These are phyloP conservation scores for Lytechinus variegatus DNA, from an alignment of 35 echinoderm and acorn worm genomes.

Conservation along the genomic window DNA sequence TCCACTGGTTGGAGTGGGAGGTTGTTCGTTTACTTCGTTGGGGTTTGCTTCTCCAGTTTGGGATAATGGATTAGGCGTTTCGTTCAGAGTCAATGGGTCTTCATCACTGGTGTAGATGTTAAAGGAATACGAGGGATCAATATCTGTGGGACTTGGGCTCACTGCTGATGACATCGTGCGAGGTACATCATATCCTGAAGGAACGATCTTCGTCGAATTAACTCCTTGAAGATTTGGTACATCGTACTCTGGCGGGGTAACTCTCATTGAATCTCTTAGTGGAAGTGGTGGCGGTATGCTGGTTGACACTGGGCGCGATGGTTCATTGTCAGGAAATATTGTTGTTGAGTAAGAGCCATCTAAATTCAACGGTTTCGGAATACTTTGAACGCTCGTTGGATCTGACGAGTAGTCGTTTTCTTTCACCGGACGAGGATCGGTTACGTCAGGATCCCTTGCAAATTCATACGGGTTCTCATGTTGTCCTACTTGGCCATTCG, in stretches of 20 bases:
- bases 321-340: conserved; percentile 2
- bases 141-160: not conserved
- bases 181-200: not conserved
- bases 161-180: not conserved
- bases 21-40: not conserved
- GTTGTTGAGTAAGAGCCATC: conserved; percentile 19
- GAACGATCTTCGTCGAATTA: not conserved
- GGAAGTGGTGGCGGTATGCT: not conserved
- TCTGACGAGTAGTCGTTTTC: conserved; percentile 14
- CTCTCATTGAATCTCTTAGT: not conserved
- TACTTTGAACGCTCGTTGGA: not conserved
- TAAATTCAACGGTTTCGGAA: not conserved
- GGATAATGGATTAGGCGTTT: not conserved
- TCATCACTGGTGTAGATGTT: not conserved
- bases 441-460: not conserved
- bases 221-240: not conserved
- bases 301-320: not conserved
- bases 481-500: not conserved
- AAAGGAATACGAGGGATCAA: not conserved
- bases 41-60: not conserved
- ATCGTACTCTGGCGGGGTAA: not conserved
- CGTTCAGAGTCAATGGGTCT: not conserved
- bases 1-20: not conserved
- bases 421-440: not conserved
- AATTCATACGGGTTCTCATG: conserved; percentile 19